Evolutionary conservation across 1,140 invertebrate genomes (phyloP).

Genomic region (Chironomus striatipennis): DNA sequence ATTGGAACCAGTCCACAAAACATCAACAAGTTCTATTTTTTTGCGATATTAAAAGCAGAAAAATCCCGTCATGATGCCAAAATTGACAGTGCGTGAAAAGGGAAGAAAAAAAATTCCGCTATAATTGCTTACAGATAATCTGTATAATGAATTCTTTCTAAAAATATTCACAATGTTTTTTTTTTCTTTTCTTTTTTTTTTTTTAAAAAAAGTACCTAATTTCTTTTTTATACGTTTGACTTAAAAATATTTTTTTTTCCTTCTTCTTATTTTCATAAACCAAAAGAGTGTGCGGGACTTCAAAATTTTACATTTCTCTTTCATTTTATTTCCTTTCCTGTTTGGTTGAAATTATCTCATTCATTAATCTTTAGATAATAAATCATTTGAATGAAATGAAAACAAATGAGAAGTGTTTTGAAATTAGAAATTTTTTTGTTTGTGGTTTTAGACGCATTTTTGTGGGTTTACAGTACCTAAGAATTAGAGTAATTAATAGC

Average conservation of each 20-base stretch:
- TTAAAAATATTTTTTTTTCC: not conserved
- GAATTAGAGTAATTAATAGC: no score
- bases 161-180: no score
- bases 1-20: slow-evolving; percentile 7
- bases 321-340: not conserved
- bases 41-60: not conserved
- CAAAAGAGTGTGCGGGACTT: not conserved
- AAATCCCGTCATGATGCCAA: not conserved
- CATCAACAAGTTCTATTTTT: not conserved
- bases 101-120: not conserved
- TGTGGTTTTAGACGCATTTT: no score
- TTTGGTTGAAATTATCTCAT: not conserved
- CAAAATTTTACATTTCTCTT: not conserved
- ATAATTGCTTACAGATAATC: slow-evolving; percentile 8
- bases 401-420: no score
- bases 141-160: not conserved
- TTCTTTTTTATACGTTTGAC: not conserved
- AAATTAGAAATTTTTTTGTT: no score
- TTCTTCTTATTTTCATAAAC: not conserved
- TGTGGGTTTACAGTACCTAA: no score
- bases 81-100: not conserved
- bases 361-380: slow-evolving; percentile 9
- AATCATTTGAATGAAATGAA: not conserved
- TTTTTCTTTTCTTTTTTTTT: no score
- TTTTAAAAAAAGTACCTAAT: not conserved